phyloP scores from a whole-genome alignment of 2,797 vertebrate genomes.

The Urocyon cinereoargenteus region DNA sequence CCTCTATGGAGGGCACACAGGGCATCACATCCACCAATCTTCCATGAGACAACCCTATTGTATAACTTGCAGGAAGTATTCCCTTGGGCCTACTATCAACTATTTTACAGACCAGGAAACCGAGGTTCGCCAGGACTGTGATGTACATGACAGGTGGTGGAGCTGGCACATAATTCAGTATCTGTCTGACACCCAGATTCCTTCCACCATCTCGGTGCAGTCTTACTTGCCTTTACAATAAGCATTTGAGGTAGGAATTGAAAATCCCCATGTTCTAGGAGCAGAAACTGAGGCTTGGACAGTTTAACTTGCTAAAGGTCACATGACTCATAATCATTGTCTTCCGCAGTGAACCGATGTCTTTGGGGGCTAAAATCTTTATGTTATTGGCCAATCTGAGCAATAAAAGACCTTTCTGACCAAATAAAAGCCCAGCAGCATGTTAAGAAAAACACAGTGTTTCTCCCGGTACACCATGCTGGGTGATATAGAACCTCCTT shows the following conservation, averaged over 20 bases:
- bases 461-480: not conserved
- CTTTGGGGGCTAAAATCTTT: not conserved
- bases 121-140: not conserved
- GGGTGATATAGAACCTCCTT: slow-evolving; percentile 61
- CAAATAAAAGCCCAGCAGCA: not conserved
- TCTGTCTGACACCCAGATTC: not conserved
- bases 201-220: not conserved
- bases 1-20: not conserved
- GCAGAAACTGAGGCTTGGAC: not conserved
- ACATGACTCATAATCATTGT: not conserved
- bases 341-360: not conserved
- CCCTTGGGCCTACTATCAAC: not conserved
- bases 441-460: not conserved
- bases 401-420: slow-evolving; percentile 4
- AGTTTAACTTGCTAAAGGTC: not conserved
- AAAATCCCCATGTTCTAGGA: not conserved
- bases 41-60: not conserved
- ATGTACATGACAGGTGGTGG: not conserved
- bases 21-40: not conserved
- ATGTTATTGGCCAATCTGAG: not conserved
- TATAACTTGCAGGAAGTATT: not conserved
- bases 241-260: not conserved
- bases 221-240: not conserved
- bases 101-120: not conserved
- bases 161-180: not conserved